A percentile compares a stretch with the other conserved stretches of the same genome.
Conservation (phyloP, 2,113 vertebrate genomes). For the Phaethornis superciliosus region DNA sequence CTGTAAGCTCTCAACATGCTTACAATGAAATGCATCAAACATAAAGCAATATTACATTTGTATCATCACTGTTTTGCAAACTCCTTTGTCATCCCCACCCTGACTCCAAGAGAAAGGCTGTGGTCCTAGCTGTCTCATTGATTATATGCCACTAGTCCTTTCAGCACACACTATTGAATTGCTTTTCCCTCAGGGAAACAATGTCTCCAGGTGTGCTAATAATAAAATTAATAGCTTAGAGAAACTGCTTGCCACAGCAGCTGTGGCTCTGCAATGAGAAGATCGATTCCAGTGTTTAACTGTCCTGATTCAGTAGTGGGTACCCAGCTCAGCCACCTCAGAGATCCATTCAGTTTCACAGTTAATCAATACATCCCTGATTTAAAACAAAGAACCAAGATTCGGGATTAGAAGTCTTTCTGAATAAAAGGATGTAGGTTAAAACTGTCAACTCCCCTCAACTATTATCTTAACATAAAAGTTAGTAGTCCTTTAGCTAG, state of each 20-base stretch:
- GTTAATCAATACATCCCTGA: conserved; percentile 80
- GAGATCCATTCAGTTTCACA: conserved; percentile 67
- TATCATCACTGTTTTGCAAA: conserved; percentile 21
- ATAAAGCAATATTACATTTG: conserved; percentile 4
- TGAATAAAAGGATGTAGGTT: conserved; percentile 75
- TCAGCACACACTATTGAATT: conserved; percentile 79
- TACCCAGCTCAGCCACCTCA: conserved; percentile 71
- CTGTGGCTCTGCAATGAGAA: conserved; percentile 59
- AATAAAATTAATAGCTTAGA: conserved; percentile 88
- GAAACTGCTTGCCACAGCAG: conserved; percentile 84
- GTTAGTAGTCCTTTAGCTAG: background rate
- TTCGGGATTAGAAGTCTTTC: conserved; percentile 74
- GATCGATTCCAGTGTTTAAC: conserved; percentile 84
- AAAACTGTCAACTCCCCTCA: conserved; percentile 69
- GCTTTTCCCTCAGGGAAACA: conserved; percentile 80
- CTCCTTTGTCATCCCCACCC: conserved; percentile 34
- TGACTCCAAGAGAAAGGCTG: background rate
- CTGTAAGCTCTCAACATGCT: background rate
- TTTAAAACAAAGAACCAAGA: conserved; percentile 79
- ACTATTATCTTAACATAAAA: conserved; percentile 14
- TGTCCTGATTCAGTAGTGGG: conserved; percentile 80
- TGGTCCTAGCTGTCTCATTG: conserved; percentile 71
- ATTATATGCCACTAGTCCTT: conserved; percentile 73
- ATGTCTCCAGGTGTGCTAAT: conserved; percentile 86
- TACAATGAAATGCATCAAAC: conserved; percentile 25